Conservation (phyloP, 2,113 vertebrate species). For the Pithys albifrons region DNA sequence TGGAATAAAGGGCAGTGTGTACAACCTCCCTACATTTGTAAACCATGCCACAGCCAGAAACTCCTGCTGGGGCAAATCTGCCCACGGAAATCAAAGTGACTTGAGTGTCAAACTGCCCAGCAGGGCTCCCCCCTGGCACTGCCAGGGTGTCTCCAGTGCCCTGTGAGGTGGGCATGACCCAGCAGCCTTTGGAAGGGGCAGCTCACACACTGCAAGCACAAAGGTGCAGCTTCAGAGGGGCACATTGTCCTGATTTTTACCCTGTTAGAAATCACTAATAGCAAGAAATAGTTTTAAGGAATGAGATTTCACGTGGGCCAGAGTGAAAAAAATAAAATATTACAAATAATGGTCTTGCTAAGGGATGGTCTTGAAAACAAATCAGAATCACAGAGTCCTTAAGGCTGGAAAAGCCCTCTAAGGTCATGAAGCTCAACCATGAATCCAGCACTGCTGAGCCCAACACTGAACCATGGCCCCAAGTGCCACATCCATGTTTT, state of each 20-base stretch:
- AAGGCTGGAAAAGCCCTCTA: not conserved
- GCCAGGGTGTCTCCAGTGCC: not conserved
- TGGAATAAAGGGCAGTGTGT: rapidly evolving
- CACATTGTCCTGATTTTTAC: not conserved
- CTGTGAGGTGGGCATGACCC: not conserved
- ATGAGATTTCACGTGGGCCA: rapidly evolving
- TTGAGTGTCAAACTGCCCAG: constrained; percentile 55
- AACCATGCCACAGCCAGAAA: not conserved
- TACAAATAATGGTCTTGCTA: not conserved
- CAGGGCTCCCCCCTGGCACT: not conserved
- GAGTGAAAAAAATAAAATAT: not conserved
- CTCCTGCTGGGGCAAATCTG: constrained; percentile 43
- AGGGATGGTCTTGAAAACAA: not conserved
- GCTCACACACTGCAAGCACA: not conserved
- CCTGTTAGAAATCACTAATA: not conserved
- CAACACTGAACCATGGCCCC: too few relatives aligned
- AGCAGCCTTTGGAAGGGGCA: not conserved
- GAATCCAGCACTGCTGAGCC: not conserved
- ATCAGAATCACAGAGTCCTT: not conserved
- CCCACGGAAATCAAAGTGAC: constrained; percentile 34
- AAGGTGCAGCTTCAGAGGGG: not conserved
- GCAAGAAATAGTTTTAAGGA: not conserved
- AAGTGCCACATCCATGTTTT: rapidly evolving
- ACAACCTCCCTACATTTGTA: not conserved
- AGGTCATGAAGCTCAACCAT: not conserved